Evolutionary conservation across 2,797 vertebrate species (phyloP).

Genomic region (Aplochiton taeniatus): DNA sequence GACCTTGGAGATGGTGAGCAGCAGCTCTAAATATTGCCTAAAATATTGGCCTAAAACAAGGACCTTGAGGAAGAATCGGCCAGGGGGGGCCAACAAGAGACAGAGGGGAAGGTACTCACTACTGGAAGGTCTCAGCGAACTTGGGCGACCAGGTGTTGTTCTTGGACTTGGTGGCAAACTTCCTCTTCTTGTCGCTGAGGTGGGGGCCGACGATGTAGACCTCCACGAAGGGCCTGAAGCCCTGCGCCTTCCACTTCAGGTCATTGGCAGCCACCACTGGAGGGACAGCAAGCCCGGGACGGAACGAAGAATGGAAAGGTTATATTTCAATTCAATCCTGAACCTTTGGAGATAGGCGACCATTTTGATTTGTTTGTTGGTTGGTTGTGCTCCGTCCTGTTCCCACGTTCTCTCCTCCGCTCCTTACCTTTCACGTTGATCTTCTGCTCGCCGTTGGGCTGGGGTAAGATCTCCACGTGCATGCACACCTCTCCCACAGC

Average conservation of each 20-base stretch:
- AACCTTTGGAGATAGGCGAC: no score
- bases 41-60: no score
- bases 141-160: constrained; percentile 98
- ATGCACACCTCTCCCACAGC: constrained; percentile 91
- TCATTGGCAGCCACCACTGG: constrained; percentile 92
- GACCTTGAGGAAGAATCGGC: no score
- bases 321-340: background rate
- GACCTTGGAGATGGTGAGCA: no score
- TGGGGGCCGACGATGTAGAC: constrained; percentile 96
- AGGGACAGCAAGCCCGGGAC: constrained; percentile 9
- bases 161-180: constrained; percentile 97
- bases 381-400: background rate
- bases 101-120: constrained; percentile 76
- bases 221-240: constrained; percentile 95
- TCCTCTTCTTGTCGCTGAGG: constrained; percentile 96
- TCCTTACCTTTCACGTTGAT: constrained; percentile 90
- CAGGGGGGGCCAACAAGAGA: no score
- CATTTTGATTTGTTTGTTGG: no score
- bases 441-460: constrained; percentile 92
- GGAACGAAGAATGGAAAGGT: background rate
- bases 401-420: background rate
- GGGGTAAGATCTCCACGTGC: constrained; percentile 88
- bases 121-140: constrained; percentile 92
- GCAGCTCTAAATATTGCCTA: no score
- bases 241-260: constrained; percentile 95